Conservation (phyloP, 2,113 vertebrate genomes). For the Orientallactaga bullata region DNA sequence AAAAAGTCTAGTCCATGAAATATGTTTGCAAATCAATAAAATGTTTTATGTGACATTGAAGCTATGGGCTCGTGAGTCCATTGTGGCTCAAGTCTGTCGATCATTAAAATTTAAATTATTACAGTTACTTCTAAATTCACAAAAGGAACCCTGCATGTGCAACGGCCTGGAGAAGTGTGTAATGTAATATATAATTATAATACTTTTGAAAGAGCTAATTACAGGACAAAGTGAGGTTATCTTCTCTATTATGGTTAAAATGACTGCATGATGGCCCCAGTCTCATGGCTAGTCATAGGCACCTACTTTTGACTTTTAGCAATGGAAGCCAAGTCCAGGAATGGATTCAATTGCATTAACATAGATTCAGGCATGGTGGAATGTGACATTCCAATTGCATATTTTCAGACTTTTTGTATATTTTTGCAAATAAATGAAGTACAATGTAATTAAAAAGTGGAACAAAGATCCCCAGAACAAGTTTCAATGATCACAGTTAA, state of each 20-base stretch:
- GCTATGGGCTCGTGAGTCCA: conserved; percentile 17
- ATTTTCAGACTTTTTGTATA: conserved; percentile 14
- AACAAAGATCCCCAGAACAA: background rate
- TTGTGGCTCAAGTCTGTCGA: conserved; percentile 62
- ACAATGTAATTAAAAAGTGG: background rate
- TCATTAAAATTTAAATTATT: conserved; percentile 73
- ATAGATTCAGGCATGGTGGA: background rate
- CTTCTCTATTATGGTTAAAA: conserved; percentile 40
- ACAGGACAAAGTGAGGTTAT: conserved; percentile 54
- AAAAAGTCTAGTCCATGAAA: conserved; percentile 28
- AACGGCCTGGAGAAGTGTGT: conserved; percentile 58
- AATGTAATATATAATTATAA: conserved; percentile 62
- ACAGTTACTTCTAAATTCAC: conserved; percentile 72
- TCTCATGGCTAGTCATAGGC: conserved; percentile 32
- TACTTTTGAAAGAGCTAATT: conserved; percentile 67
- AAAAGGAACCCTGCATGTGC: conserved; percentile 53
- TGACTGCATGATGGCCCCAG: background rate
- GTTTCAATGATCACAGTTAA: background rate
- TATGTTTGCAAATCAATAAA: conserved; percentile 45
- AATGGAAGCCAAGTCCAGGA: background rate
- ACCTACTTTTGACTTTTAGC: conserved; percentile 33
- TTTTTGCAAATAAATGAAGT: conserved; percentile 23
- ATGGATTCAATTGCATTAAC: background rate
- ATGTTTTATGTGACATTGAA: conserved; percentile 40
- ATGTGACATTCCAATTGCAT: background rate